Conservation (phyloP, 2,113 vertebrate genomes). For the Triplophysa tibetana region DNA sequence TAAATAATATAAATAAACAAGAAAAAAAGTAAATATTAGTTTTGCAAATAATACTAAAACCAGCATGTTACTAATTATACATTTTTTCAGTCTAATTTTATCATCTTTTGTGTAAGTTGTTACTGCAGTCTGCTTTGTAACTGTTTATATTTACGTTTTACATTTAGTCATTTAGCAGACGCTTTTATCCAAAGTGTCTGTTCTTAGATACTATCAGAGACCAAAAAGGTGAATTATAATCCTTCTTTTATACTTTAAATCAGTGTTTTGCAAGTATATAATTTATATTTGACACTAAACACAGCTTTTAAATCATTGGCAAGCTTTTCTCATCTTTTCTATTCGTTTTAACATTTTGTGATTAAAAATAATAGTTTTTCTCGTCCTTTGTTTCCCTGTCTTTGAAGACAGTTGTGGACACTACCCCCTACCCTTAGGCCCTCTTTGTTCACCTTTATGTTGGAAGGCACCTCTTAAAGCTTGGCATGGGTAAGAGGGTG, state of each 20-base stretch:
- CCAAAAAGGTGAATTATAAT: not conserved
- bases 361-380: not conserved
- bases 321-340: not conserved
- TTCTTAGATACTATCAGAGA: not conserved
- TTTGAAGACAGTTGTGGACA: constrained; percentile 57
- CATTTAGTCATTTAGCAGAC: no score
- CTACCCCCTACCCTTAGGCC: constrained; percentile 59
- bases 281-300: constrained; percentile 7
- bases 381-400: constrained; percentile 45
- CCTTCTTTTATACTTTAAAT: not conserved
- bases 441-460: constrained; percentile 64
- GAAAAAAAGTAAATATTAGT: no score
- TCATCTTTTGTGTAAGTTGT: no score
- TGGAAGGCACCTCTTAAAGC: constrained; percentile 63
- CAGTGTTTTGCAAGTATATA: not conserved
- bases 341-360: not conserved
- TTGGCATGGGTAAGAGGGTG: constrained; percentile 56
- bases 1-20: no score
- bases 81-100: no score
- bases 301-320: not conserved
- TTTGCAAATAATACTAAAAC: no score
- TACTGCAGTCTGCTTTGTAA: no score
- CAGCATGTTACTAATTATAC: no score
- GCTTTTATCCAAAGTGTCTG: no score
- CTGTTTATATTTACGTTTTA: no score